Evolutionary conservation across 2,888 invertebrate species (phyloP).

Genomic region (Lepidonotus clava): DNA sequence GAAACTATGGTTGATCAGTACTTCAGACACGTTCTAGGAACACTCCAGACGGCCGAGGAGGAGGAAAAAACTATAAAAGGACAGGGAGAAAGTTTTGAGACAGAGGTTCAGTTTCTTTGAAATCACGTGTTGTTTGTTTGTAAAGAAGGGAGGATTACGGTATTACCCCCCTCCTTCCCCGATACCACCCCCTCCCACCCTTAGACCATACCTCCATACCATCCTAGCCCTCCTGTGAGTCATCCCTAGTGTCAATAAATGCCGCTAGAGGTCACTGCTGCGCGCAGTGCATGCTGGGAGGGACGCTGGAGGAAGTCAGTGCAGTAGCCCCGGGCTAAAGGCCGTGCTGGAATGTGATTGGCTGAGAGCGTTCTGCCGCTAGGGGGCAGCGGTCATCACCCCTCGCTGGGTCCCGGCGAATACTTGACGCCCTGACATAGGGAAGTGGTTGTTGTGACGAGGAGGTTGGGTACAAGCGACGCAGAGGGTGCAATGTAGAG

Average conservation of each 20-base stretch:
- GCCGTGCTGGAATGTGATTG: not conserved
- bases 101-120: not conserved
- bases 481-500: too few species aligned
- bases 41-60: not conserved
- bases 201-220: not conserved
- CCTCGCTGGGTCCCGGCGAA: not conserved
- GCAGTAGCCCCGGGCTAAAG: not conserved
- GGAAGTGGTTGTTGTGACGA: constrained; percentile 6
- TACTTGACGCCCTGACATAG: not conserved
- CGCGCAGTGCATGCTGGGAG: not conserved
- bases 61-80: not conserved
- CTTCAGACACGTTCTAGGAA: too few species aligned
- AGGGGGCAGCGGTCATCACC: not conserved
- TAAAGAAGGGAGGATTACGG: not conserved
- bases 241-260: constrained; percentile 11
- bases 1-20: too few species aligned
- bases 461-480: not conserved
- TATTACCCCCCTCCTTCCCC: not conserved
- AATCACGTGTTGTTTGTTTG: not conserved
- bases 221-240: not conserved
- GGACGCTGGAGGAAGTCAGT: constrained; percentile 16
- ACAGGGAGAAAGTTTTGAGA: not conserved
- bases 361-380: too few species aligned
- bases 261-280: not conserved
- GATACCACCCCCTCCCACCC: not conserved